Evolutionary conservation across 2,888 invertebrate genomes (phyloP), one percentile per base, ranked within the genome.

Genomic region (Lycia hirtaria): DNA sequence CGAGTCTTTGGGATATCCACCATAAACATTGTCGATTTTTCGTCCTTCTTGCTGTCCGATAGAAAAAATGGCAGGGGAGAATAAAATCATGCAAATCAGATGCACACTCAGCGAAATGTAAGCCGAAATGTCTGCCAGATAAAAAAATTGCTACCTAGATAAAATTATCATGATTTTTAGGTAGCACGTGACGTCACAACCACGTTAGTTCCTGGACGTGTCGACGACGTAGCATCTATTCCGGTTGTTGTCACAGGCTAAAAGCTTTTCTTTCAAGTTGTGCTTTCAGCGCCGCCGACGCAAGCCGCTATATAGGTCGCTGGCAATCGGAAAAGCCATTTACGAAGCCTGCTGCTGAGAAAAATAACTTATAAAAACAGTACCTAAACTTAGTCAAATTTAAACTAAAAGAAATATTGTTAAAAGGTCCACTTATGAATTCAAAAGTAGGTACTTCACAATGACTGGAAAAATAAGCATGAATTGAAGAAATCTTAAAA

Each of bases 251-350:
- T 47, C 56, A 26, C 50, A 52, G 51, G 47, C 48, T 52, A 52
- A 53, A 52, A 48, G 52, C 52, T 51, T 48, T 56, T 47, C 52
- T 43, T 48, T 43, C 14, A 38, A 48, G 44, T 37, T 37, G 24
- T 45, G 33, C 56, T 45, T 56, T 56, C 44, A 49, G 45, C 37
- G 57, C 57, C 40, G 75, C 72, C 37, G 57, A 51, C 40, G 75
- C 72, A 73, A 71, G 66, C 65, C 63, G 67, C 62, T 64, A 70
- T 68, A 56, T 68, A 57, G 69, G 69, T 65, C 67, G 58, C 67
- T 62, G 60, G 67, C 66, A 67, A 63, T 67, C 60, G 61, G 64
- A 64, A 67, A 68, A 68, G 60, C 70, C 62, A 70, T 70, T 68
- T 67, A 66, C 67, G 57, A 57, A 56, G 40, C 26, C 24, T 45